Percentiles rank a stretch among this genome's conserved stretches.
Evolutionary conservation across 1,140 invertebrate species (phyloP).

Genomic region (Apocrypta bakeri): DNA sequence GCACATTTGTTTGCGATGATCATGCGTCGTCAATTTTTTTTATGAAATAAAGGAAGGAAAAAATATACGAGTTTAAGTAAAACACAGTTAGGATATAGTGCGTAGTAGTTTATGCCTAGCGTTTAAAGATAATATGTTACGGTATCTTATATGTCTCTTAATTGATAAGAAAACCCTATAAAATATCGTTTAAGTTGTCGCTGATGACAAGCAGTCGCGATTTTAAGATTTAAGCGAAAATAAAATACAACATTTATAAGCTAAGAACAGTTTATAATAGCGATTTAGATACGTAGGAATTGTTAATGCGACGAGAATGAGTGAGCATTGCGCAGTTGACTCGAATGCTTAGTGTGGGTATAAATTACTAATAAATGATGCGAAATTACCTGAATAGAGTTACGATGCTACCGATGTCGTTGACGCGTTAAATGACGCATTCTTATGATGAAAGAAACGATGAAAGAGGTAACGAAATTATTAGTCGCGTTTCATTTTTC

Average conservation of each 20-base stretch:
- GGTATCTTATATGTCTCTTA: constrained; percentile 47
- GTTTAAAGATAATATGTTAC: constrained; percentile 45
- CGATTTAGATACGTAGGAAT: constrained; percentile 43
- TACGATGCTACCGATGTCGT: constrained; percentile 38
- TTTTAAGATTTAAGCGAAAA: constrained; percentile 38
- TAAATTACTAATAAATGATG: constrained; percentile 27
- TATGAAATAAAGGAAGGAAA: constrained; percentile 30
- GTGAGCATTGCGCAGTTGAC: not conserved
- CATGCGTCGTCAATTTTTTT: constrained; percentile 24
- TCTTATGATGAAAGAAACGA: not conserved
- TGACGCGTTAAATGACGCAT: constrained; percentile 17
- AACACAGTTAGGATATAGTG: constrained; percentile 38
- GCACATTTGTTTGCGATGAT: constrained; percentile 14
- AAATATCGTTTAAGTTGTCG: constrained; percentile 39
- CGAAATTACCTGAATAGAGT: constrained; percentile 51
- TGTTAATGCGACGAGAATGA: constrained; percentile 36
- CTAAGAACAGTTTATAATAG: constrained; percentile 47
- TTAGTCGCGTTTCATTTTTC: constrained; percentile 39
- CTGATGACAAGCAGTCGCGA: constrained; percentile 37
- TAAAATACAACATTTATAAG: constrained; percentile 44
- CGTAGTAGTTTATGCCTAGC: constrained; percentile 48
- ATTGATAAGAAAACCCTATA: constrained; percentile 39
- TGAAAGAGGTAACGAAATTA: constrained; percentile 34
- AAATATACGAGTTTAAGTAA: constrained; percentile 29
- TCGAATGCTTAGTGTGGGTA: constrained; percentile 1